phyloP scores from a whole-genome alignment of 2,797 vertebrate genomes.

The Typhlichthys eigenmanni region DNA sequence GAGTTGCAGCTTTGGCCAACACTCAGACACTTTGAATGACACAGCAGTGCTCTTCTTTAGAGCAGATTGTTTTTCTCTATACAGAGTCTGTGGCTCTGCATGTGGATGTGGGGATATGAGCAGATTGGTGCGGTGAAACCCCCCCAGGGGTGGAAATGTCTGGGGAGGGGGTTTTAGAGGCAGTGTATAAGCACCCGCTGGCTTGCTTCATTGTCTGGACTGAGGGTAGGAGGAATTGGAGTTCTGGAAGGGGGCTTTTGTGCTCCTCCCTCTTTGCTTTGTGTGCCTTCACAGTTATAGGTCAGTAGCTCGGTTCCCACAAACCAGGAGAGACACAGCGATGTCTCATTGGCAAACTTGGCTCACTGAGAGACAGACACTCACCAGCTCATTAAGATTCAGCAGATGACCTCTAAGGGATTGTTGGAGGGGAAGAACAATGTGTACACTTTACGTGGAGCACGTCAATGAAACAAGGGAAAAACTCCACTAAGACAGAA shows the following conservation, averaged over 20 bases:
- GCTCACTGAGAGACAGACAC: slow-evolving; percentile 41
- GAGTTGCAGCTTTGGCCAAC: background rate
- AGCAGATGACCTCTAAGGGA: slow-evolving; percentile 29
- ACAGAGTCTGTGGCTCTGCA: slow-evolving; percentile 51
- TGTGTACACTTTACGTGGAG: background rate
- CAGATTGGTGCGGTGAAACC: slow-evolving; percentile 60
- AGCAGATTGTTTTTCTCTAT: slow-evolving; percentile 44
- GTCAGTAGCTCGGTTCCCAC: slow-evolving; percentile 72
- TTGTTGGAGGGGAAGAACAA: background rate
- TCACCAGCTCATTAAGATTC: slow-evolving; percentile 65
- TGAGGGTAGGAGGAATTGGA: slow-evolving; percentile 45
- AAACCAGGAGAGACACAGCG: slow-evolving; percentile 64
- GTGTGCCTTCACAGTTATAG: slow-evolving; percentile 59
- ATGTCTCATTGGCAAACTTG: slow-evolving; percentile 53
- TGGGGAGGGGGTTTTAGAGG: slow-evolving; percentile 49
- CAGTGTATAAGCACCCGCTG: slow-evolving; percentile 66
- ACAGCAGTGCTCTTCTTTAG: slow-evolving; percentile 36
- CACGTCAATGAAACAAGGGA: too few relatives aligned
- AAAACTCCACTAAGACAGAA: background rate
- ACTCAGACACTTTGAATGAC: slow-evolving; percentile 29
- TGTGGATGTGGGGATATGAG: slow-evolving; percentile 50
- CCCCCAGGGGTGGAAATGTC: slow-evolving; percentile 51
- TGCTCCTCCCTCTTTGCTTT: slow-evolving; percentile 55
- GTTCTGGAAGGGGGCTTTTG: slow-evolving; percentile 44
- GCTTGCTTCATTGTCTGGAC: slow-evolving; percentile 56